Evolutionary conservation across 2,888 invertebrate genomes (phyloP), one percentile per base, ranked within the genome.

Genomic region (Belgica antarctica): DNA sequence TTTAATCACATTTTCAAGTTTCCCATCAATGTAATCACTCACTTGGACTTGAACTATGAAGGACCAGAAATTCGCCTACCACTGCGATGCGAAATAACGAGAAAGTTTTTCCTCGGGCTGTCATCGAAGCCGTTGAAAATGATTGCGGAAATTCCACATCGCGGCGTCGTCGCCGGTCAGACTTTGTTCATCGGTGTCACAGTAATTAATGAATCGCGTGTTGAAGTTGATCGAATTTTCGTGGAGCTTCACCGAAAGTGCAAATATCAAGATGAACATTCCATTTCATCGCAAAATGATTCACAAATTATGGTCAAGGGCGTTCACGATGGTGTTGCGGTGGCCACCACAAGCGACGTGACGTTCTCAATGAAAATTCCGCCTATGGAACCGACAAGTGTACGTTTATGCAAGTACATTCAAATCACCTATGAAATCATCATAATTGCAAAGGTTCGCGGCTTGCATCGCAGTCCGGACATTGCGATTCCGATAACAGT

Each of bases 1-100:
- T 59, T 59, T 15, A 27, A 59, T 59, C 5, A 27, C 25, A 4
- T n/a, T 1, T 59, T 59, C 22, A 15, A 5, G n/a, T 59, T 59
- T 27, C 27, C 59, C 2, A 27, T 59, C 12, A 59, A 25, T 27
- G 59, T 59, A n/a, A 59, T 59, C 25, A 59, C 25, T n/a, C 1
- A 5, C 8, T 27, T 59, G 19, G 59, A 59, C n/a, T 27, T 59
- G 12, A 59, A 59, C 15, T 12, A 59, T 10, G 59, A 24, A 27
- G n/a, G 4, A 12, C 2, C 3, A 4, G 59, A 2, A 19, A n/a
- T 59, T 1, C 3, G 7, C 12, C 19, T n/a, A 27, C 59, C 59
- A 10, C 10, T 59, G 59, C 25, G 15, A 19, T 12, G 3, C 1
- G 59, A 59, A 27, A 59, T 27, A 5, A 27, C 59, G 27, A 59